phyloP scores from a whole-genome alignment of 2,888 invertebrate genomes.

The Trachelus tabidus region DNA sequence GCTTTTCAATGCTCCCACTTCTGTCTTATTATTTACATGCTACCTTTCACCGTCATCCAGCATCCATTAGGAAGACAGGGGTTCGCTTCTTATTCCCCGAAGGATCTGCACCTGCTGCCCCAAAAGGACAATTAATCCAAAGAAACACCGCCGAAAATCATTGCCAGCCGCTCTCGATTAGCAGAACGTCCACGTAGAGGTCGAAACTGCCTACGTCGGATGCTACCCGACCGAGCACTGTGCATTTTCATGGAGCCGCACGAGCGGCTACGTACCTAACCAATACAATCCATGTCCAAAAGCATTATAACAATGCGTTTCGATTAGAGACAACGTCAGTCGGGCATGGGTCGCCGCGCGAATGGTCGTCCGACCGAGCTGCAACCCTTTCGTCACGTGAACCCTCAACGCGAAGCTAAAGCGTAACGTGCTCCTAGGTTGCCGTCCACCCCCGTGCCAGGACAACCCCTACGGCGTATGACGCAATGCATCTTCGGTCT shows the following conservation, averaged over 20 bases:
- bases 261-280: background rate
- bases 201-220: background rate
- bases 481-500: conserved; percentile 41
- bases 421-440: background rate
- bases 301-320: background rate
- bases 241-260: background rate
- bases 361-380: background rate
- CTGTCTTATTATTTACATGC: background rate
- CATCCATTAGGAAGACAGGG: background rate
- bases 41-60: background rate
- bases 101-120: background rate
- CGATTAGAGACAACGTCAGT: background rate
- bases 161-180: background rate
- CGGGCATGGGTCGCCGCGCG: background rate
- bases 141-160: background rate
- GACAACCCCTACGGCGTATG: background rate
- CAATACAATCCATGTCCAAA: background rate
- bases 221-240: background rate
- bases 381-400: background rate
- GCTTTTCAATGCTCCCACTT: background rate
- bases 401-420: background rate
- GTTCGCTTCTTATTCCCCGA: too few species aligned
- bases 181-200: background rate
- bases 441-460: too few species aligned
- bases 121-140: background rate